Evolutionary conservation across 1,140 invertebrate genomes (phyloP).

Genomic region (Drosophila ercepeae): DNA sequence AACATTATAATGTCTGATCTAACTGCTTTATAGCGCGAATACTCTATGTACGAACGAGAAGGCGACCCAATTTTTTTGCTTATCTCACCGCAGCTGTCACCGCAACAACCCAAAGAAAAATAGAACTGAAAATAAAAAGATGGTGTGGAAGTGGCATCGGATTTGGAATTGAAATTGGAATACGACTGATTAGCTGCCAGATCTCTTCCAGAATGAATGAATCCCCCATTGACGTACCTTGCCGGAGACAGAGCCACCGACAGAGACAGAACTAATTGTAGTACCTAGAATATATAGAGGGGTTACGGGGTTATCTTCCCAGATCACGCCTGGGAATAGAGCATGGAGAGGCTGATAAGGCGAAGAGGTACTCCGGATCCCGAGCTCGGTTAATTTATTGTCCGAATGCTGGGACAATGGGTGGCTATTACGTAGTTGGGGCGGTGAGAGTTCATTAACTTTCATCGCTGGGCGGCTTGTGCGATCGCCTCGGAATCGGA

Average conservation of each 20-base stretch:
- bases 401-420: slow-evolving; percentile 16
- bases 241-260: slow-evolving; percentile 1
- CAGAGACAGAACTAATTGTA: slow-evolving; percentile 31
- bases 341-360: slow-evolving; percentile 34
- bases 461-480: slow-evolving; percentile 4
- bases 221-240: slow-evolving; percentile 57
- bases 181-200: slow-evolving; percentile 41
- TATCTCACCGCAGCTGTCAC: slow-evolving; percentile 59
- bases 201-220: slow-evolving; percentile 71
- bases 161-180: slow-evolving; percentile 8
- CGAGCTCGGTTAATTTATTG: slow-evolving; percentile 41
- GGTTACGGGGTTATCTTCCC: slow-evolving; percentile 48
- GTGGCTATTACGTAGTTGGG: slow-evolving; percentile 21
- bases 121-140: slow-evolving; percentile 8
- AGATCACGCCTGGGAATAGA: slow-evolving; percentile 26
- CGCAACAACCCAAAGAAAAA: slow-evolving; percentile 16
- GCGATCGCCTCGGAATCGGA: slow-evolving; percentile 28
- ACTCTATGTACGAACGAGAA: no score
- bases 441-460: slow-evolving; percentile 35
- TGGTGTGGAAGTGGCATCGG: slow-evolving; percentile 7
- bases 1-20: slow-evolving; percentile 46
- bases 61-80: slow-evolving; percentile 73
- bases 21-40: slow-evolving; percentile 70
- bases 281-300: slow-evolving; percentile 21
- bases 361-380: slow-evolving; percentile 3